A percentile compares a stretch with the other conserved stretches of the same genome.
Evolutionary conservation across 64 coral and sea anemone species (phyloP).

Genomic region (Montipora efflorescens): DNA sequence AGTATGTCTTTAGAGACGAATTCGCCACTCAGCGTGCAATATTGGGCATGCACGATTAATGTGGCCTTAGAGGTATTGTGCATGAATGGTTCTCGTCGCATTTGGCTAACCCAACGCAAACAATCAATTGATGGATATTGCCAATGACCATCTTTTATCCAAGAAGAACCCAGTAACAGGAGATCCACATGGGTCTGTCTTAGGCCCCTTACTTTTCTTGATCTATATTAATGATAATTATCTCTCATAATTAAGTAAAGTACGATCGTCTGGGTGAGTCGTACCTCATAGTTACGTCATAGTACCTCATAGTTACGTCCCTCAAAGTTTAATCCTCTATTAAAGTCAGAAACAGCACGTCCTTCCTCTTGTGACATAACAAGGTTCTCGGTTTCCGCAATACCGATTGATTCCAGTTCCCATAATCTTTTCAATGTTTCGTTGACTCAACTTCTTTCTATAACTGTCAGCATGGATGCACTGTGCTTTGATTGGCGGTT

Average conservation of each 20-base stretch:
- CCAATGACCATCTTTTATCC: not conserved
- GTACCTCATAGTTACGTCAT: constrained; percentile 34
- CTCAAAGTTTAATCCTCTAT: constrained; percentile 26
- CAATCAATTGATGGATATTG: not conserved
- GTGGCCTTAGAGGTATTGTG: not conserved
- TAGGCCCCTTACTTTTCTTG: not conserved
- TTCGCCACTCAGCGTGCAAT: too few relatives aligned
- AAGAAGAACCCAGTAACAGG: not conserved
- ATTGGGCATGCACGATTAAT: not conserved
- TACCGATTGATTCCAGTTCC: constrained; percentile 71
- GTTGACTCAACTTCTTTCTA: constrained; percentile 7
- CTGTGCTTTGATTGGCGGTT: not conserved
- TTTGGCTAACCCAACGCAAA: not conserved
- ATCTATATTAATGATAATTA: constrained; percentile 34
- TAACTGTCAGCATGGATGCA: constrained; percentile 1
- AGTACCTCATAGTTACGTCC: constrained; percentile 35
- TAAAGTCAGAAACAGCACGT: too few relatives aligned
- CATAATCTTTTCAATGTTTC: constrained; percentile 39
- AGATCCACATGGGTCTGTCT: not conserved
- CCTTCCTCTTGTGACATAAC: too few relatives aligned
- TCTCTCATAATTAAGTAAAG: not conserved
- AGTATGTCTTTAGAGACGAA: too few relatives aligned
- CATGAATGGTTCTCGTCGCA: not conserved
- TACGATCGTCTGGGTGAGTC: too few relatives aligned
- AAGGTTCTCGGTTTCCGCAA: not conserved